These are phyloP conservation scores for Apoderus coryli DNA, from an alignment of 2,888 invertebrate species.

Conservation along the genomic window DNA sequence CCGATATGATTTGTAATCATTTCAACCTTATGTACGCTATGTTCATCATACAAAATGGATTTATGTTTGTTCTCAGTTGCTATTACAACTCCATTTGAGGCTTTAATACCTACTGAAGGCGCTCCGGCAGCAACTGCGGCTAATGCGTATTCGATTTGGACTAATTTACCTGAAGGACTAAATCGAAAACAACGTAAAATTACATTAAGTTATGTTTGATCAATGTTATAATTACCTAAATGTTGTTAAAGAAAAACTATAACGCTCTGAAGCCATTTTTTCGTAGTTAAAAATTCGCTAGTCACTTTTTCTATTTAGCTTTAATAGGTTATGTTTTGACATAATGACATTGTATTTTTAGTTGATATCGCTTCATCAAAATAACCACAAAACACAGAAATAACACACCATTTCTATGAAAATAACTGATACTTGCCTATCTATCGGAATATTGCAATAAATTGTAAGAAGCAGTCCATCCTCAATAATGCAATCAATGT, in stretches of 20 bases:
- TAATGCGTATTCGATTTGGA: constrained; percentile 99
- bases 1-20: constrained; percentile 91
- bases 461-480: no score
- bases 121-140: constrained; percentile 98
- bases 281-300: constrained; percentile 2
- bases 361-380: no score
- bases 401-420: no score
- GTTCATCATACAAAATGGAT: constrained; percentile 91
- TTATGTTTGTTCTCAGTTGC: constrained; percentile 99
- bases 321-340: no score
- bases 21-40: constrained; percentile 93
- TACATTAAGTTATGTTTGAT: constrained; percentile 7
- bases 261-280: constrained; percentile 89
- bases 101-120: constrained; percentile 97
- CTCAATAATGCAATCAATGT: no score
- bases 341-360: no score
- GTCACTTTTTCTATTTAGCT: no score
- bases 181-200: constrained; percentile 12
- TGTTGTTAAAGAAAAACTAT: constrained; percentile 90
- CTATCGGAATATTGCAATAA: no score
- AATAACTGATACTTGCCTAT: no score
- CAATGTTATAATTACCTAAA: constrained; percentile 45
- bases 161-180: constrained; percentile 97
- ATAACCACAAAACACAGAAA: no score
- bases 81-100: constrained; percentile 94